phyloP scores from a whole-genome alignment of 2,888 invertebrate species.

The Nephrotoma appendiculata region DNA sequence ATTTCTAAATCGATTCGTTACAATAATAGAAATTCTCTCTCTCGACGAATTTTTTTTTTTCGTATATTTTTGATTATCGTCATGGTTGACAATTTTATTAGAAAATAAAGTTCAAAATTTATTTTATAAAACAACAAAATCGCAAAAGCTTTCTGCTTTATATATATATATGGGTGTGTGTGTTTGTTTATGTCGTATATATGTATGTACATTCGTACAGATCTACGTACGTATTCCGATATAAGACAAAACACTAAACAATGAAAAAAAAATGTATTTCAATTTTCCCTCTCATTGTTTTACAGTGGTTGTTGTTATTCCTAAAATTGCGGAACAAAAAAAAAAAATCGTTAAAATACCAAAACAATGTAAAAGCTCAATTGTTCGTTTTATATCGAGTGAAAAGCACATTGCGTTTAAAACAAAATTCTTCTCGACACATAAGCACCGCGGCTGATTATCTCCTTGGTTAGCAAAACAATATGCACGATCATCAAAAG shows the following conservation, averaged over 20 bases:
- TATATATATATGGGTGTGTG: background rate
- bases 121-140: background rate
- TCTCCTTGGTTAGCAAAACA: too few species aligned
- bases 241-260: background rate
- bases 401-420: background rate
- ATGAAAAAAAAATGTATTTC: background rate
- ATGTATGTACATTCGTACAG: background rate
- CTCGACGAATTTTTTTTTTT: background rate
- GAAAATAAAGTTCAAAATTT: background rate
- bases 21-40: background rate
- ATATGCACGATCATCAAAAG: too few species aligned
- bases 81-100: background rate
- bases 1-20: background rate
- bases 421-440: too few species aligned
- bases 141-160: background rate
- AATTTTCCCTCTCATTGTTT: background rate
- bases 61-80: background rate
- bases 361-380: background rate
- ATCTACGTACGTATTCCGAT: background rate
- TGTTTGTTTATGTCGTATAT: background rate
- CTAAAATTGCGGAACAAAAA: background rate
- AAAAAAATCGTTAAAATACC: background rate
- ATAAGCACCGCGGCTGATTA: too few species aligned
- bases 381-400: background rate
- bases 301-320: background rate